A percentile compares a stretch with the other conserved stretches of the same genome.
phyloP scores from a whole-genome alignment of 1,140 invertebrate genomes.

The Schlechtendalia chinensis region DNA sequence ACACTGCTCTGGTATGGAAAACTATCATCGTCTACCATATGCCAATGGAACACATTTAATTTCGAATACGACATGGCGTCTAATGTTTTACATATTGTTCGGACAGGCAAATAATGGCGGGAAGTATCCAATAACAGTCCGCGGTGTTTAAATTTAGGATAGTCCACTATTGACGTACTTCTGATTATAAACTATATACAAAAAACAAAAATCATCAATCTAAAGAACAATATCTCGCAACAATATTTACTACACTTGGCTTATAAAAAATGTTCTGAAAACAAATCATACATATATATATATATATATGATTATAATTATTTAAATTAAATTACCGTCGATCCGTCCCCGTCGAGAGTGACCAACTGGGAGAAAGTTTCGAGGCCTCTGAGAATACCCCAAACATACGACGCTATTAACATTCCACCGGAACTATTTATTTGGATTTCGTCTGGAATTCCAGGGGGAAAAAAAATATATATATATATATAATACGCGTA shows the following conservation, averaged over 20 bases:
- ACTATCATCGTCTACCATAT: constrained; percentile 87
- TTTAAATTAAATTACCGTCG: constrained; percentile 7
- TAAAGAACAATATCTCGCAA: constrained; percentile 5
- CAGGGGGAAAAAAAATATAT: no score
- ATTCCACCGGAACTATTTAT: constrained; percentile 14
- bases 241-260: no score
- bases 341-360: background rate
- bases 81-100: constrained; percentile 66
- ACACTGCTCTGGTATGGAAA: constrained; percentile 79
- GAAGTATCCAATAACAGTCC: constrained; percentile 81
- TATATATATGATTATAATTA: background rate
- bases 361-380: constrained; percentile 77
- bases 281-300: no score
- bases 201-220: background rate
- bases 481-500: no score
- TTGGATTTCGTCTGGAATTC: constrained; percentile 6
- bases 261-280: no score
- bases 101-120: constrained; percentile 73
- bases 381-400: constrained; percentile 75
- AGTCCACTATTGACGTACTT: constrained; percentile 60
- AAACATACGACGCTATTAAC: constrained; percentile 62
- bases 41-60: constrained; percentile 92
- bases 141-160: constrained; percentile 71
- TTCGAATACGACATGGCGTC: constrained; percentile 87
- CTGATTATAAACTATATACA: constrained; percentile 58